These are phyloP conservation scores for Adelosebastes latens DNA, from an alignment of 2,797 vertebrate species.

Conservation along the genomic window DNA sequence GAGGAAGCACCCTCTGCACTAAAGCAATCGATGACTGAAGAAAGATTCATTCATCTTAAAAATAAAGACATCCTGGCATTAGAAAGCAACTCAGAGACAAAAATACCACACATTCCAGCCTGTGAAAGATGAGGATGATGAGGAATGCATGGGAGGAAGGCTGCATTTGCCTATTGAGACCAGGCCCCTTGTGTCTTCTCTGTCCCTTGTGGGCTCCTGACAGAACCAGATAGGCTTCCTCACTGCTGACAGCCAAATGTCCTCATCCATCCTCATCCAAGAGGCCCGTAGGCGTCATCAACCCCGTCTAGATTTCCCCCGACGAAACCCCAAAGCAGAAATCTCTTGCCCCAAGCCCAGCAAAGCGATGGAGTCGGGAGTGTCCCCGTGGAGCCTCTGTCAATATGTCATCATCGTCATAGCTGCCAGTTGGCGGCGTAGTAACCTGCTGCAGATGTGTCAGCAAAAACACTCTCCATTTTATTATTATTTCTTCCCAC, in stretches of 20 bases:
- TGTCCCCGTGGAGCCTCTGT: constrained; percentile 70
- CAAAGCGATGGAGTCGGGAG: constrained; percentile 60
- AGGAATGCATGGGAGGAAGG: constrained; percentile 44
- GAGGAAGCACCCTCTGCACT: constrained; percentile 13
- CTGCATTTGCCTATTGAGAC: constrained; percentile 62
- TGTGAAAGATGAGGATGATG: constrained; percentile 46
- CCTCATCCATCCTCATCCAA: constrained; percentile 82
- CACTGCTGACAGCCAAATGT: constrained; percentile 79
- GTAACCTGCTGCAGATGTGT: constrained; percentile 71
- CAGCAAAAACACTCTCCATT: constrained; percentile 68
- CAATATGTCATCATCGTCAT: constrained; percentile 81
- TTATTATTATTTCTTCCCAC: constrained; percentile 57
- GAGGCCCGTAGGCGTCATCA: constrained; percentile 71
- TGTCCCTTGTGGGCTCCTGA: constrained; percentile 62
- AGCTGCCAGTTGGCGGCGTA: constrained; percentile 72
- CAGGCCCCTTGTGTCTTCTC: constrained; percentile 50
- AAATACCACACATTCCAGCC: constrained; percentile 34
- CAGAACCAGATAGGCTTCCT: constrained; percentile 74
- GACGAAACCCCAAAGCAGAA: constrained; percentile 65
- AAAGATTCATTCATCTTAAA: constrained; percentile 23
- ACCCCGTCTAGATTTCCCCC: constrained; percentile 71
- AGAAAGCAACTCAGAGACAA: constrained; percentile 7
- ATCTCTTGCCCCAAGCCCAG: constrained; percentile 58
- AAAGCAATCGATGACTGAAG: constrained; percentile 33
- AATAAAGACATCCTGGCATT: constrained; percentile 19